These are phyloP conservation scores for Ectobius pallidus DNA, from an alignment of 2,888 invertebrate genomes.

Conservation along the genomic window DNA sequence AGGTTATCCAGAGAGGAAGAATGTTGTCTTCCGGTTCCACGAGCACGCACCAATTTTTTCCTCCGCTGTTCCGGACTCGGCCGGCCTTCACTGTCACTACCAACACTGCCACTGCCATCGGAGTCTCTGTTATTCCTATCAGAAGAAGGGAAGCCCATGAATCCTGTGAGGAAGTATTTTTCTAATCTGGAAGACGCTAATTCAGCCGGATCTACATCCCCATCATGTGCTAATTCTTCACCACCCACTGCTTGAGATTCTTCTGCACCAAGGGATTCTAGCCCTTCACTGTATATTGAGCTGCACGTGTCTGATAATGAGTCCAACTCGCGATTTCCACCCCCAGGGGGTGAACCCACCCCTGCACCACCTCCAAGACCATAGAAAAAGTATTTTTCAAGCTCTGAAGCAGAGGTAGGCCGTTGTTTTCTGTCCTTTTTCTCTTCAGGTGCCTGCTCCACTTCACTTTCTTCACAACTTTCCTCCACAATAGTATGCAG, in stretches of 20 bases:
- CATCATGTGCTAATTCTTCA: constrained; percentile 49
- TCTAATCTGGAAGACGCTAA: constrained; percentile 84
- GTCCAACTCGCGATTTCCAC: constrained; percentile 51
- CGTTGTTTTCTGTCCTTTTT: constrained; percentile 59
- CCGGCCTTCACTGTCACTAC: constrained; percentile 87
- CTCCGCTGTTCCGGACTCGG: constrained; percentile 87
- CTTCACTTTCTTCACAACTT: constrained; percentile 92
- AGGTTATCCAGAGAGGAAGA: constrained; percentile 77
- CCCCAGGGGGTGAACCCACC: constrained; percentile 49
- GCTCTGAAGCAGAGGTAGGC: constrained; percentile 78
- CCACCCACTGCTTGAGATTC: constrained; percentile 37
- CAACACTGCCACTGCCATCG: constrained; percentile 77
- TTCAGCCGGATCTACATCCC: constrained; percentile 66
- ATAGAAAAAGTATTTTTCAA: constrained; percentile 91
- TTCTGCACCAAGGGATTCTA: constrained; percentile 68
- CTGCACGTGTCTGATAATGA: constrained; percentile 76
- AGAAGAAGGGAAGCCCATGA: constrained; percentile 80
- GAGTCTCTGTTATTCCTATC: constrained; percentile 66
- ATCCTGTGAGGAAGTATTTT: constrained; percentile 87
- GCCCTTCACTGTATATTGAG: constrained; percentile 80
- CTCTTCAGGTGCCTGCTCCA: constrained; percentile 57
- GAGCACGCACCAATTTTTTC: constrained; percentile 78
- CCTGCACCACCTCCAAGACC: constrained; percentile 72
- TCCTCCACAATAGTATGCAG: constrained; percentile 93
- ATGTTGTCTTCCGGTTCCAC: constrained; percentile 83